These are phyloP conservation scores for Notodonta ziczac DNA, from an alignment of 2,888 invertebrate species.

Conservation along the genomic window DNA sequence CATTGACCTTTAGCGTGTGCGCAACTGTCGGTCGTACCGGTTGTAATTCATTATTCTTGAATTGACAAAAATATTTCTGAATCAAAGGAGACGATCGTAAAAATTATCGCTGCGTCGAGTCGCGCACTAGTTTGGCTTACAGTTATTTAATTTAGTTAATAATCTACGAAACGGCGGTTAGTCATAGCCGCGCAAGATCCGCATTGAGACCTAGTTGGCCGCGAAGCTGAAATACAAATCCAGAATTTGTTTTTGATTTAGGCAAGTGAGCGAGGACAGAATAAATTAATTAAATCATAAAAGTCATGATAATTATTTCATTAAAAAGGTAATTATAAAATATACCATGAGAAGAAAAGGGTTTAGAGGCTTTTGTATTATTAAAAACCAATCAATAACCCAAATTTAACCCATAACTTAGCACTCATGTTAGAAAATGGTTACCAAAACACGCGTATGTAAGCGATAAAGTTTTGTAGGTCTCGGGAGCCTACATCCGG, in stretches of 20 bases:
- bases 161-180: constrained; percentile 59
- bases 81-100: constrained; percentile 15
- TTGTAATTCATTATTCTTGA: constrained; percentile 74
- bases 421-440: constrained; percentile 30
- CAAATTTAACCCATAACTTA: no score
- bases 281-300: background rate
- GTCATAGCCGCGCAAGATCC: constrained; percentile 62
- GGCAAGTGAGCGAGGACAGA: constrained; percentile 26
- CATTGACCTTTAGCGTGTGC: constrained; percentile 82
- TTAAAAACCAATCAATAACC: no score
- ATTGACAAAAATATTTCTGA: constrained; percentile 47
- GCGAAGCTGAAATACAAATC: constrained; percentile 50
- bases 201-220: constrained; percentile 65
- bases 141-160: constrained; percentile 44
- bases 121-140: constrained; percentile 18
- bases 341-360: no score
- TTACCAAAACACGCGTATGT: constrained; percentile 25
- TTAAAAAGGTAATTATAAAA: no score
- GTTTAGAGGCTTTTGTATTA: no score
- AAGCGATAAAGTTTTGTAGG: constrained; percentile 56
- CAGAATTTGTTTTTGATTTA: constrained; percentile 47
- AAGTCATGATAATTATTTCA: background rate
- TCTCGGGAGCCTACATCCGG: constrained; percentile 70
- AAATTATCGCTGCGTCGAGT: constrained; percentile 5
- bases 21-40: constrained; percentile 72